Percentiles rank a stretch among this genome's conserved stretches.
These are phyloP conservation scores for Diglossa brunneiventris DNA, from an alignment of 2,113 vertebrate species.

Conservation along the genomic window DNA sequence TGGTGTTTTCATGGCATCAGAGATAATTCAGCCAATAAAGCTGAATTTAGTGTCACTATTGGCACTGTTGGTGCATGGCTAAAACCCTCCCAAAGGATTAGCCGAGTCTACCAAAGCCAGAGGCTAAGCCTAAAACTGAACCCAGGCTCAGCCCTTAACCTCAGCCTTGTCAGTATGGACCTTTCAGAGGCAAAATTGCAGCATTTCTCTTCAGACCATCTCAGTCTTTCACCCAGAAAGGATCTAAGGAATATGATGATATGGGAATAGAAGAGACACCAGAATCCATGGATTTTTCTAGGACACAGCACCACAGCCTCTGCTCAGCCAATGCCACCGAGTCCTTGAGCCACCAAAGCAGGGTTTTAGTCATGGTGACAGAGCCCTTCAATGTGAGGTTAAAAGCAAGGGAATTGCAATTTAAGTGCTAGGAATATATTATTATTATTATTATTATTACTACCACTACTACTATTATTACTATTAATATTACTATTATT, in stretches of 20 bases:
- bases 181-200: background rate
- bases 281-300: background rate
- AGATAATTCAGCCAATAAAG: slow-evolving; percentile 20
- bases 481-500: background rate
- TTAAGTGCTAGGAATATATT: background rate
- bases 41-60: background rate
- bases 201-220: background rate
- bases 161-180: background rate
- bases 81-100: background rate
- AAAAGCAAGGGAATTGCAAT: background rate
- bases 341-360: background rate
- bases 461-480: too few relatives aligned
- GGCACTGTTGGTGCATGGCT: background rate
- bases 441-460: background rate
- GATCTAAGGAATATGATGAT: background rate
- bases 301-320: background rate
- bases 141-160: background rate
- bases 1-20: slow-evolving; percentile 4
- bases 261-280: background rate
- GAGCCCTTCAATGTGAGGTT: background rate
- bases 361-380: background rate
- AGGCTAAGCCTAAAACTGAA: background rate
- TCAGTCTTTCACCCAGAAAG: background rate
- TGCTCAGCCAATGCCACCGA: background rate
- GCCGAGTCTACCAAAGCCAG: background rate